Conservation (phyloP, 2,113 vertebrate species). For the Smithornis capensis region DNA sequence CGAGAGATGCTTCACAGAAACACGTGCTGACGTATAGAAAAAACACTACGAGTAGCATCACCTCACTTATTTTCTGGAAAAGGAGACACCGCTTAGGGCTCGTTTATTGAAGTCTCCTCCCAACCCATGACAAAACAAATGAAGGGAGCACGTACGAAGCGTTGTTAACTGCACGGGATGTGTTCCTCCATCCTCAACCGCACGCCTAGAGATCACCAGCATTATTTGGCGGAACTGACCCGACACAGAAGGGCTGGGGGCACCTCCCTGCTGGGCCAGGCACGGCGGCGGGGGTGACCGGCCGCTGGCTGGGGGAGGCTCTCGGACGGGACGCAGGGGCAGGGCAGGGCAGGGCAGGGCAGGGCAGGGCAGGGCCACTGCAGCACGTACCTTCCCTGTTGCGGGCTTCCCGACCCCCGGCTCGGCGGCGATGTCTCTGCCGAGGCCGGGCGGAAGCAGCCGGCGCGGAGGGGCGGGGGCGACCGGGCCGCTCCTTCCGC, state of each 20-base stretch:
- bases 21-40: background rate
- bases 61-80: background rate
- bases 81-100: background rate
- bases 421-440: background rate
- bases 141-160: background rate
- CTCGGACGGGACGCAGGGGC: no score
- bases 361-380: background rate
- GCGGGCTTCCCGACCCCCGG: background rate
- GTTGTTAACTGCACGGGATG: fast-evolving
- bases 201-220: no score
- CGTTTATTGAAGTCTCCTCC: background rate
- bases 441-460: background rate
- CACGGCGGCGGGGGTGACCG: background rate
- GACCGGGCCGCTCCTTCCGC: constrained; percentile 17
- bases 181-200: background rate
- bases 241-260: background rate
- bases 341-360: background rate
- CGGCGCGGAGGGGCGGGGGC: background rate
- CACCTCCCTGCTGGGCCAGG: background rate
- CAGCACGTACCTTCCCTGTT: constrained; percentile 22
- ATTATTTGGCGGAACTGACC: fast-evolving
- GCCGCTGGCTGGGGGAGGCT: background rate
- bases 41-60: background rate
- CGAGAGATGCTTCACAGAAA: background rate
- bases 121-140: background rate